Percentiles rank a stretch among this genome's conserved stretches.
Conservation (phyloP, 2,797 vertebrate genomes). For the Eremophila alpestris region DNA sequence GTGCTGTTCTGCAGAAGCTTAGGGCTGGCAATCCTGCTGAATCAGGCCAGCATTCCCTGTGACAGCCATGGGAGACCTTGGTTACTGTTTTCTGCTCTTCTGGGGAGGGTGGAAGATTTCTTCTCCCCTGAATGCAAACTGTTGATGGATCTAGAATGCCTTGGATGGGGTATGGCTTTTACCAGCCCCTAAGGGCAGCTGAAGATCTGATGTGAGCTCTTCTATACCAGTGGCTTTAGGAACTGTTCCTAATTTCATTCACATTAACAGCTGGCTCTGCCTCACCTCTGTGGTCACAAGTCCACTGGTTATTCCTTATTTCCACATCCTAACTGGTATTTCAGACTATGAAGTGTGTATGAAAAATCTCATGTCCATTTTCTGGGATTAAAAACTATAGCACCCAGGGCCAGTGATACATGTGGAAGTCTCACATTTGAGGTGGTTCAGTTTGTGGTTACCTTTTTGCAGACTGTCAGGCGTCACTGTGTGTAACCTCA, state of each 20-base stretch:
- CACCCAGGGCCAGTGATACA: background rate
- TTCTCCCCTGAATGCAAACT: background rate
- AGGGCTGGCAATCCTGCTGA: background rate
- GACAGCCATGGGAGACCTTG: background rate
- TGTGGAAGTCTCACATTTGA: background rate
- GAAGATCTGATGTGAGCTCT: background rate
- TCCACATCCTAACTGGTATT: background rate
- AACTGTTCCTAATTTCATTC: background rate
- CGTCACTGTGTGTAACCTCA: background rate
- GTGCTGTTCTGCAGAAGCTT: background rate
- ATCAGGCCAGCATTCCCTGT: background rate
- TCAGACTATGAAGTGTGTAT: background rate
- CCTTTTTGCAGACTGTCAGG: background rate
- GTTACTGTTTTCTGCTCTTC: background rate
- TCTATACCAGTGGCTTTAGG: background rate
- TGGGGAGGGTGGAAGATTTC: background rate
- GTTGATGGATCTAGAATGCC: background rate
- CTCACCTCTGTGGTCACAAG: background rate
- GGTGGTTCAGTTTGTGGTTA: background rate
- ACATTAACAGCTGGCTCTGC: background rate
- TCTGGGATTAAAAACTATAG: background rate
- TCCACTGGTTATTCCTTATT: slow-evolving; percentile 46
- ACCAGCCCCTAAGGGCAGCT: background rate
- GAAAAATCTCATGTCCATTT: slow-evolving; percentile 12
- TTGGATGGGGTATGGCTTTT: background rate